Base-by-base conservation (phyloP, 2,113 vertebrate species). In the Lota lota region DNA sequence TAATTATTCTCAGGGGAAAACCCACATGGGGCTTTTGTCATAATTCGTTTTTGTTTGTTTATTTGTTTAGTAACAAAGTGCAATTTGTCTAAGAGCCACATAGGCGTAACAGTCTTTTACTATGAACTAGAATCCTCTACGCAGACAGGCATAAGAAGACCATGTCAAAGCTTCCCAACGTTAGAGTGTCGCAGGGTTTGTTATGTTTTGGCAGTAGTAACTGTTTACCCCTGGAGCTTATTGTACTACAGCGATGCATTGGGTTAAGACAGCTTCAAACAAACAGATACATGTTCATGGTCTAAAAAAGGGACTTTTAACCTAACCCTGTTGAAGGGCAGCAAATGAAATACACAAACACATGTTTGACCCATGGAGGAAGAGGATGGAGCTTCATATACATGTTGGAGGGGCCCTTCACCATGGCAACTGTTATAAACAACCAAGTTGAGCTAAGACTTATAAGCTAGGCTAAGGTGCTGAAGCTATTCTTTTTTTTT, bases 321-420 rank as follows among this genome's bases (percentile, higher is more conserved):
- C 70, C 75, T 75, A 70, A 82, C 73, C 76, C 71, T 75, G 70
- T 82, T 80, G 84, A 77, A 8, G 87, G 82, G 77, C 75, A 87
- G 83, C 80, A 88, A 85, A 81, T 66, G 19, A 85, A 80, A 80
- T 2, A 59, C 59, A 61, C 79, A 17, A 81, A 79, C 79, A 79
- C 63, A 67, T 36, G 73, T 80, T 63, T 66, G 63, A 85, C 78
- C 73, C 73, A 78, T 40, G 15, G 60, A 66, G 54, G 11, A 20
- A 60, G 60, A 51, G 67, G 86, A 85, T 78, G 78, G 24, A 76
- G 70, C 59, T 69, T 22, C 21, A 61, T 24, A 8, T 22, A 24
- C 68, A 79, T 68, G 69, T 57, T 47, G 28, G 16, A 50, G 66
- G 72, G 82, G 75, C 70, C 66, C 58, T 78, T 70, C 67, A 70